These are phyloP conservation scores for Salvelinus fontinalis DNA, from an alignment of 2,113 vertebrate species.

Conservation along the genomic window DNA sequence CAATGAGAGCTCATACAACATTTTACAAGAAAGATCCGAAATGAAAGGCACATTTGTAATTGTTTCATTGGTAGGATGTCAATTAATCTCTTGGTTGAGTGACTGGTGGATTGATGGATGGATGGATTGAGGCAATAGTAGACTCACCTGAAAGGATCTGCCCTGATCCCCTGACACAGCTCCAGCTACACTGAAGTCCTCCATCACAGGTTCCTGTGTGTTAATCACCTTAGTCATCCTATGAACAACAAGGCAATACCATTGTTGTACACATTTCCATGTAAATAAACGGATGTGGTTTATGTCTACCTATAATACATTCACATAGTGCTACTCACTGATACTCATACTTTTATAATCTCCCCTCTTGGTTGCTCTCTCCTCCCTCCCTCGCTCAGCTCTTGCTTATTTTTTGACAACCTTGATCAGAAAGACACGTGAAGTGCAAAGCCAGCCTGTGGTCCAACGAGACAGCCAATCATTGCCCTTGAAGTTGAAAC, in stretches of 20 bases:
- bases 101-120: neutral
- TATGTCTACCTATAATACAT: neutral
- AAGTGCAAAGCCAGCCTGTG: neutral
- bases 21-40: no score
- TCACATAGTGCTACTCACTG: no score
- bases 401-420: neutral
- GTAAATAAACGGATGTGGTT: neutral
- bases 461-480: no score
- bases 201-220: slow-evolving; percentile 80
- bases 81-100: neutral
- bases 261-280: neutral
- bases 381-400: neutral
- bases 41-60: neutral
- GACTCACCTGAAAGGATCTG: slow-evolving; percentile 76
- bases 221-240: slow-evolving; percentile 88
- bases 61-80: neutral
- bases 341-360: neutral
- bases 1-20: neutral
- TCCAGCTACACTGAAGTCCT: slow-evolving; percentile 74
- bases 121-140: neutral
- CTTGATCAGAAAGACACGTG: neutral
- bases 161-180: slow-evolving; percentile 66
- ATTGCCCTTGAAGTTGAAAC: no score
- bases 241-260: slow-evolving; percentile 28
- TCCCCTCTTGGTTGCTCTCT: neutral